These are phyloP conservation scores for Brachionus sp. DNA, from an alignment of 1,140 invertebrate genomes.

Conservation along the genomic window DNA sequence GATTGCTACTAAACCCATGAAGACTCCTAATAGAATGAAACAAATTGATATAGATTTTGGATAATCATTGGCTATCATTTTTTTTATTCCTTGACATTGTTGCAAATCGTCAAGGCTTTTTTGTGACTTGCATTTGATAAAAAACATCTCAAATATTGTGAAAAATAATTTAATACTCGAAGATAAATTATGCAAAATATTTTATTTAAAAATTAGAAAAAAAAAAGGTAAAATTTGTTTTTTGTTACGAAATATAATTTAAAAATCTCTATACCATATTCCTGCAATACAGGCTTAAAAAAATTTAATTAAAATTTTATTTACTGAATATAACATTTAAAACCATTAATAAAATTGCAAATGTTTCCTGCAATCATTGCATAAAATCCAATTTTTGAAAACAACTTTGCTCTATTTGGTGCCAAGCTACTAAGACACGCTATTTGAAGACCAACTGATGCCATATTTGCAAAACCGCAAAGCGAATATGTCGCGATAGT, in stretches of 20 bases:
- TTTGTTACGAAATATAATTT: background rate
- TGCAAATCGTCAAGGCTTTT: background rate
- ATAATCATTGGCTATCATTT: slow-evolving; percentile 8
- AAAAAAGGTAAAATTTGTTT: background rate
- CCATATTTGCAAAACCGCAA: slow-evolving; percentile 90
- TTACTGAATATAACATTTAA: background rate
- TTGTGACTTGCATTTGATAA: background rate
- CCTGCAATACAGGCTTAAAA: slow-evolving; percentile 19
- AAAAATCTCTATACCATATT: slow-evolving; percentile 14
- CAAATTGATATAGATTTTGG: background rate
- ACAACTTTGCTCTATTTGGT: slow-evolving; percentile 68
- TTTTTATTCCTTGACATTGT: background rate
- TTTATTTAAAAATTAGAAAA: background rate
- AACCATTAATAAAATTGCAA: slow-evolving; percentile 78
- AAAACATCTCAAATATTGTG: background rate
- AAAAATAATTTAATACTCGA: background rate
- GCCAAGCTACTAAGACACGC: slow-evolving; percentile 74
- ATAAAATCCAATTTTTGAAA: slow-evolving; percentile 69
- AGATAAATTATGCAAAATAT: background rate
- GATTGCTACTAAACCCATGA: background rate
- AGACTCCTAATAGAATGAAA: background rate
- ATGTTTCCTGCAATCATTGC: slow-evolving; percentile 78
- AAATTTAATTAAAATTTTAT: background rate
- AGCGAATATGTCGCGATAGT: slow-evolving; percentile 86
- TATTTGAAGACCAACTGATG: slow-evolving; percentile 81